Base-by-base conservation (phyloP, 2,797 vertebrate species). In the Acropternis orthonyx region DNA sequence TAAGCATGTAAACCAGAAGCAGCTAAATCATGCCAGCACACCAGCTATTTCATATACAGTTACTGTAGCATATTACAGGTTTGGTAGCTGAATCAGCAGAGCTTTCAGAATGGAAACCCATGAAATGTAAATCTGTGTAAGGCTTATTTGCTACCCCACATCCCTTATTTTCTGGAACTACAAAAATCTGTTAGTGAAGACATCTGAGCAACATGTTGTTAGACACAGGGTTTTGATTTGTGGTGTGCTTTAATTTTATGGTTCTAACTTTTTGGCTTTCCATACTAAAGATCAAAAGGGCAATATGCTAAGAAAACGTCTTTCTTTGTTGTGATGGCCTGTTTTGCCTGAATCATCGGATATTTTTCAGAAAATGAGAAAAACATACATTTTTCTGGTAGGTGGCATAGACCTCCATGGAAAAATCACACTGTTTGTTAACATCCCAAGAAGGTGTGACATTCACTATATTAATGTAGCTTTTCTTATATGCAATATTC, bases 31-130 rank as follows among this genome's bases (percentile, higher is more conserved):
- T 73, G 87, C 87, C 73, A 85, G 39, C 66, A 81, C 46, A 96
- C 87, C 82, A 89, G 73, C 83, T 86, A 85, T 88, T 96, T 85
- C 72, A 81, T 52, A 24, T 73, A 78, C 62, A 91, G 88, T 94
- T 95, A 92, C 69, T 66, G 28, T 7, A 67, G 85, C 34, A 86
- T 93, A 96, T 95, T 94, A 92, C 79, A 91, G 82, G 76, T 93
- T 93, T 94, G 55, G 69, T 86, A 75, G 89, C 93, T 96, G 95
- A 97, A 88, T 96, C 93, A 92, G 89, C 94, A 94, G 82, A 92
- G 58, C 34, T 77, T 93, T 88, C 69, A 66, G 66, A 96, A 89
- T 67, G 55, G 46, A 95, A 95, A 86, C 27, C 59, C 79, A 78
- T 59, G 58, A 94, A 90, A 90, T 61, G 28, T 52, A 91, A 85